Base-by-base conservation (phyloP, 2,888 invertebrate species). In the Heliconius ismenius region DNA sequence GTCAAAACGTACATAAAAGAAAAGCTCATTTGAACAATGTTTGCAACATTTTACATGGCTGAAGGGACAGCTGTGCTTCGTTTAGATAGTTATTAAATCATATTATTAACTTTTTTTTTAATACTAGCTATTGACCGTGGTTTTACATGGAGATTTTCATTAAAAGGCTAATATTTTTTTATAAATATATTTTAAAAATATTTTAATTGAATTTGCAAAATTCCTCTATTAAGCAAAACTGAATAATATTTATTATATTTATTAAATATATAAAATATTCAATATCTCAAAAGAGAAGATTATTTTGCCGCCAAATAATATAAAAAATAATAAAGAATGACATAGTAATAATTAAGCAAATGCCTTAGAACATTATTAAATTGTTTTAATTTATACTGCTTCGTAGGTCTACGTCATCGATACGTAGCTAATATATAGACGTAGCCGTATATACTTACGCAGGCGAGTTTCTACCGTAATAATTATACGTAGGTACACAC, bases 1-100 rank as follows among this genome's bases (percentile, higher is more conserved):
- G 60, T 72, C 62, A 74, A 75, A 72, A 72, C 43, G 58, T 26
- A 43, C 60, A 67, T 43, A 68, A 68, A 65, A 64, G 62, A 69
- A 62, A 74, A 64, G 26, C 73, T 73, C 58, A 58, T 54, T 58
- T 73, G 13, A 62, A 73, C 73, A 73, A 62, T 62, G 60, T 26
- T 36, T 62, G 62, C 26, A 73, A 73, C 73, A 62, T 73, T 60
- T 62, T 62, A 73, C 60, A 43, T 18, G 58, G 24, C 58, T 15
- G 13, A 69, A 69, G 21, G 54, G 49, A 69, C 69, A 69, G 69
- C 28, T 69, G 54, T 54, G 54, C 32, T 54, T 15, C 15, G 69
- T 69, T 69, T 54, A 13, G 13, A 69, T 54, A 54, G 28, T 69
- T 69, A 21, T 49, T 69, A 67, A 67, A 67, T 67, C 43, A 67